Base-by-base conservation (phyloP, 1,140 invertebrate species). In the Linepithema humile region DNA sequence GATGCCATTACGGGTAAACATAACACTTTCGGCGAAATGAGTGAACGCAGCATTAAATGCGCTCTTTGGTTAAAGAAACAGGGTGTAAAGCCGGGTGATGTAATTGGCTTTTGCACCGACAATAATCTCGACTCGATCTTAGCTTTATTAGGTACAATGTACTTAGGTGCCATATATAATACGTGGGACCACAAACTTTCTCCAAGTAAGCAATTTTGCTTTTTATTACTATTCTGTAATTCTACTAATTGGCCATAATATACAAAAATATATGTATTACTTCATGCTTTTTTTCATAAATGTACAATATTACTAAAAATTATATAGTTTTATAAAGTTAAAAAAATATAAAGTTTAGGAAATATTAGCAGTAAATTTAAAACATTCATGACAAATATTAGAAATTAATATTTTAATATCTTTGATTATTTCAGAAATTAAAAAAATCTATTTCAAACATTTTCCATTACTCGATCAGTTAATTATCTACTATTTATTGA, bases 31-130 rank as follows among this genome's bases (percentile, higher is more conserved):
- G 64, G 50, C 15, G 82, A 83, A 45, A 83, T 83, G 82, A 43
- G 35, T 45, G 72, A 83, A 1, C 70, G 60, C 17, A 77, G 60
- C 17, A 67, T 83, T 15, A 83, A 53, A 20, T 83, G 82, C 17
- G 72, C 82, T 15, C 59, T 83, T 26, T 83, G 82, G 82, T 26
- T 83, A 1, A 77, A 60, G 29, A 64, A 83, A 10, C 59, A 75
- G 12, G 82, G 82, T 2, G 23, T 83, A 6, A 67, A 67, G 10
- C 40, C 45, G 5, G 62, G 59, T 6, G 82, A 83, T 40, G 57
- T 74, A 38, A 62, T 83, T 10, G 62, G 59, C 10, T 6, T 77
- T 23, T 83, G 82, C 5, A 29, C 10, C 29, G 50, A 48, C 3
- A 53, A 40, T 45, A 38, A 45, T 67, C 23, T 75, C 10, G 72